Base-by-base conservation (phyloP, 1,140 invertebrate species). In the Drosophila subpulchrella region DNA sequence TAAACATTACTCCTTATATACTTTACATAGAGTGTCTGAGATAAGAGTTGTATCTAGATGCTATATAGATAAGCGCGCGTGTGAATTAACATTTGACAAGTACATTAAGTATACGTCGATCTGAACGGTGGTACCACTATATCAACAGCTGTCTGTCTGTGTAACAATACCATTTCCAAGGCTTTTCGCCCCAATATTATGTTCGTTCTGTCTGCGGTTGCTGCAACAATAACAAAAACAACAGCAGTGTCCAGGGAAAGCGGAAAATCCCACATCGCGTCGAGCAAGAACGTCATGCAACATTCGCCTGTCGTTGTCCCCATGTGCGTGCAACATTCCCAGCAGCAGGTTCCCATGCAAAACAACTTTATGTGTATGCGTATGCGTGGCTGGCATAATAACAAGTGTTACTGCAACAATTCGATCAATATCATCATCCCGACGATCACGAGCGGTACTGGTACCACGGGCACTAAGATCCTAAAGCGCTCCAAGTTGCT, bases 291-390 rank as follows among this genome's bases (percentile, higher is more conserved):
- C 84, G 84, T 89, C 80, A 89, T 88, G 84, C 84, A 89, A 89
- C 65, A 83, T 59, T 84, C 80, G 73, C 73, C 81, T 84, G 80
- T 47, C 80, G 76, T 78, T 78, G 63, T 66, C 80, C 72, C 46
- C 73, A 88, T 89, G 83, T 88, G 80, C 80, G 55, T 89, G 80
- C 84, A 89, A 84, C 84, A 89, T 78, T 89, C 80, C 30, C 80
- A 83, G 73, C 84, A 89, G 73, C 84, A 89, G 76, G 65, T 89
- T 89, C 70, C 84, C 77, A 89, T 89, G 84, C 68, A 81, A 13
- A 90, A 78, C 39, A 75, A 81, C 65, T 84, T 66, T 39, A 84
- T 84, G 81, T 90, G 66, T 81, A 84, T 89, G 85, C 82, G 84
- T 80, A 89, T 88, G 84, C 71, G 77, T 65, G 75, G 80, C 76